Conservation (phyloP, 2,888 invertebrate species). For the Octodonta nipae region DNA sequence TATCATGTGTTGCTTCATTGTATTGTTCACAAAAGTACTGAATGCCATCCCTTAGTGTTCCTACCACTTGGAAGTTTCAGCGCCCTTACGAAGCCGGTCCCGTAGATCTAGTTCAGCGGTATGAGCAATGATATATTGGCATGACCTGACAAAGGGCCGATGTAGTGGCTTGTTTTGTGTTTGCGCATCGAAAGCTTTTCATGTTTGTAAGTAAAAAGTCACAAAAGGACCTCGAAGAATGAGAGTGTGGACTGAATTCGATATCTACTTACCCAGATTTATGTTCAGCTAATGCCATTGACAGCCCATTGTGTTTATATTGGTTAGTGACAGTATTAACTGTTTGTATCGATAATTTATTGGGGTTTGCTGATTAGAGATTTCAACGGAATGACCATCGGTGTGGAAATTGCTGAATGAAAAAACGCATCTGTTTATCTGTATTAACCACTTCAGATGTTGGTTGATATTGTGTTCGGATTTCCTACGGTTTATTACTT, state of each 20-base stretch:
- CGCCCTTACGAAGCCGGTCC: conserved; percentile 7
- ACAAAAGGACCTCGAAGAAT: conserved; percentile 22
- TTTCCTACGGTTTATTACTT: conserved; percentile 3
- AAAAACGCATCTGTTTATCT: conserved; percentile 28
- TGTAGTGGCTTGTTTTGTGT: conserved; percentile 29
- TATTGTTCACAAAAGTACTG: conserved; percentile 18
- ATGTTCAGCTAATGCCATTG: conserved; percentile 35
- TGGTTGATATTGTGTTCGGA: not conserved
- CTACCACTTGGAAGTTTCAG: not conserved
- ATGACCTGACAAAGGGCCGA: conserved; percentile 16
- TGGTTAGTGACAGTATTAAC: conserved; percentile 34
- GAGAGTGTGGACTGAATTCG: conserved; percentile 24
- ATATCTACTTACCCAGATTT: conserved; percentile 31
- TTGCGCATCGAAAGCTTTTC: conserved; percentile 27
- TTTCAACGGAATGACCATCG: conserved; percentile 29
- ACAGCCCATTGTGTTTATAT: conserved; percentile 34
- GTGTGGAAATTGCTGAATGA: conserved; percentile 30
- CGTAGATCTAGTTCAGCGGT: conserved; percentile 33
- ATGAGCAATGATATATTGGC: conserved; percentile 16
- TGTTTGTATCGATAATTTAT: conserved; percentile 27
- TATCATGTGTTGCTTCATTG: conserved; percentile 33
- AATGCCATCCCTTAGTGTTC: not conserved
- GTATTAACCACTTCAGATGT: conserved; percentile 14
- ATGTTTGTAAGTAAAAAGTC: conserved; percentile 27
- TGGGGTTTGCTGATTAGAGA: conserved; percentile 24